A percentile compares a stretch with the other conserved stretches of the same genome.
Conservation (phyloP, 2,888 invertebrate genomes). For the Leptinotarsa peninsularis region DNA sequence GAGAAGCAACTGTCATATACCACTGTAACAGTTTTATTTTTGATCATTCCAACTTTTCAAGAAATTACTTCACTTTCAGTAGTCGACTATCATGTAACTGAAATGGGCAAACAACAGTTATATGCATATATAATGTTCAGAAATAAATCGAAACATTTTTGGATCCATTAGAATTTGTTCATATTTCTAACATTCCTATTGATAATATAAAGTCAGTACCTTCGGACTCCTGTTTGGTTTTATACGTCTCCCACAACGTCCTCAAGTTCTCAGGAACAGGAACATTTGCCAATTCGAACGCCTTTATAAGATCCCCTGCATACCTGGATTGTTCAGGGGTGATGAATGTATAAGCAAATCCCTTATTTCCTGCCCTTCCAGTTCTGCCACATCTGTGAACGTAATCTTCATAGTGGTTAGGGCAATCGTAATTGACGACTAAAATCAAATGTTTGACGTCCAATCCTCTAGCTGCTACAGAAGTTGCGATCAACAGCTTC, state of each 20-base stretch:
- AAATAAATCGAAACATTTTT: too few species aligned
- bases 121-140: too few species aligned
- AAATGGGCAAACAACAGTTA: too few species aligned
- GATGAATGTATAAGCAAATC: constrained; percentile 96
- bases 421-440: constrained; percentile 99
- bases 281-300: constrained; percentile 86
- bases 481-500: constrained; percentile 94
- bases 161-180: background rate
- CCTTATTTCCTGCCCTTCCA: constrained; percentile 94
- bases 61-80: too few species aligned
- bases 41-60: too few species aligned
- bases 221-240: constrained; percentile 89
- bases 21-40: too few species aligned
- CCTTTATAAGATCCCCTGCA: constrained; percentile 92
- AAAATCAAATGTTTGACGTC: constrained; percentile 98
- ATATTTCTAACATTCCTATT: background rate
- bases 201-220: constrained; percentile 69
- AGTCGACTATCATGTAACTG: too few species aligned
- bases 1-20: too few species aligned
- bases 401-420: constrained; percentile 99
- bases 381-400: constrained; percentile 96
- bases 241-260: constrained; percentile 89
- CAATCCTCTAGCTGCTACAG: constrained; percentile 97
- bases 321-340: constrained; percentile 88
- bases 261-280: constrained; percentile 82